Evolutionary conservation across 92 coral and sea anemone genomes (phyloP), one percentile per base, ranked within the genome.

Genomic region (Siderastrea radians): DNA sequence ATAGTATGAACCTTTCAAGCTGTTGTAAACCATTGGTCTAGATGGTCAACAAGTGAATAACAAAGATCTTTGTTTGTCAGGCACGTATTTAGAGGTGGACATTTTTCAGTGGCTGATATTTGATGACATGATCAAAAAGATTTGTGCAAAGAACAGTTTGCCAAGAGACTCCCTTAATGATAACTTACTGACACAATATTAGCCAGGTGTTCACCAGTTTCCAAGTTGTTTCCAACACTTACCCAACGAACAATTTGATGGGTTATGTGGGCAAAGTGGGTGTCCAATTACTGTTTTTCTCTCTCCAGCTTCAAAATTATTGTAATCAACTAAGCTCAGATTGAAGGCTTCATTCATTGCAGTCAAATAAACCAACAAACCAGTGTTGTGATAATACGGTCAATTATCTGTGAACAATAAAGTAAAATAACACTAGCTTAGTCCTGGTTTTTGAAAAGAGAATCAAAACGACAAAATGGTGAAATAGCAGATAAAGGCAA

Each of bases 311-410:
- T 88, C 87, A 74, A 81, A 80, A 19, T 60, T 58, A 63, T 67
- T 83, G 74, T 89, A 89, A 5, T 82, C 81, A 3, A n/a, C 6
- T 0, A 89, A 74, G 5, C n/a, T 46, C 11, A 89, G 0, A 49
- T 83, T 74, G 79, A 82, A 89, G 0, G 44, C 68, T 10, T 48
- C 13, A 48, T 54, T 89, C 1, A 89, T 81, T 58, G 83, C 89
- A 5, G 66, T 38, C 8, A 83, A 66, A 66, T 83, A 89, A 1
- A 67, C 3, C 66, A 89, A 46, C 3, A 89, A 55, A 6, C 75
- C 83, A 16, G 92, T 89, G 52, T 89, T 89, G 15, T 83, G 88
- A 65, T 89, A 89, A 44, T 89, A 88, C 5, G 85, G 88, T 0
- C 88, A 88, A 83, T 83, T 83, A 17, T 89, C 92, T 89, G 83